phyloP scores from a whole-genome alignment of 2,888 invertebrate genomes.

The Euclidia mi region DNA sequence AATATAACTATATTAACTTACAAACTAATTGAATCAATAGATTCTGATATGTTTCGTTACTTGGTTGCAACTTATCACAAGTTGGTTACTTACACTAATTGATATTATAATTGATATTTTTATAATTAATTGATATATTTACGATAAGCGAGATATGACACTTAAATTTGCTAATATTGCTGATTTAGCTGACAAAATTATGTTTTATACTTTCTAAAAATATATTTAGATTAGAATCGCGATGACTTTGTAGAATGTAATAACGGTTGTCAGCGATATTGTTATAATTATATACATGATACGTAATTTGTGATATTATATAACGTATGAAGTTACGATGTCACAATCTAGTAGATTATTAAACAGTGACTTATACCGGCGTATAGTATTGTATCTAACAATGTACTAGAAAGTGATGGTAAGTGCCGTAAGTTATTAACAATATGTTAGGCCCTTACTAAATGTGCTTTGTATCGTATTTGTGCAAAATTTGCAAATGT shows the following conservation, averaged over 20 bases:
- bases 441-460: constrained; percentile 76
- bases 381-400: constrained; percentile 10
- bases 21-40: constrained; percentile 90
- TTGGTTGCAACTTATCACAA: constrained; percentile 92
- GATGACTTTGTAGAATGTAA: constrained; percentile 27
- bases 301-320: constrained; percentile 11
- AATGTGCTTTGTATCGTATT: constrained; percentile 43
- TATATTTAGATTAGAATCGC: constrained; percentile 46
- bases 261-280: constrained; percentile 16
- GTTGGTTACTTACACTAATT: constrained; percentile 74
- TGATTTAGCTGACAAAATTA: constrained; percentile 72
- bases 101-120: constrained; percentile 78
- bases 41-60: constrained; percentile 93
- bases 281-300: constrained; percentile 40
- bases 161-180: constrained; percentile 78
- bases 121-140: constrained; percentile 72
- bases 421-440: constrained; percentile 71
- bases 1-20: constrained; percentile 63
- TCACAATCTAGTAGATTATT: constrained; percentile 24
- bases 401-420: constrained; percentile 40
- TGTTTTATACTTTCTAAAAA: constrained; percentile 51
- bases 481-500: constrained; percentile 40
- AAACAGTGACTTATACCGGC: background rate
- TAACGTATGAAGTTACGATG: constrained; percentile 21
- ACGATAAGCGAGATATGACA: constrained; percentile 62